Evolutionary conservation across 2,797 vertebrate species (phyloP).

Genomic region (Pachyuromys duprasi): DNA sequence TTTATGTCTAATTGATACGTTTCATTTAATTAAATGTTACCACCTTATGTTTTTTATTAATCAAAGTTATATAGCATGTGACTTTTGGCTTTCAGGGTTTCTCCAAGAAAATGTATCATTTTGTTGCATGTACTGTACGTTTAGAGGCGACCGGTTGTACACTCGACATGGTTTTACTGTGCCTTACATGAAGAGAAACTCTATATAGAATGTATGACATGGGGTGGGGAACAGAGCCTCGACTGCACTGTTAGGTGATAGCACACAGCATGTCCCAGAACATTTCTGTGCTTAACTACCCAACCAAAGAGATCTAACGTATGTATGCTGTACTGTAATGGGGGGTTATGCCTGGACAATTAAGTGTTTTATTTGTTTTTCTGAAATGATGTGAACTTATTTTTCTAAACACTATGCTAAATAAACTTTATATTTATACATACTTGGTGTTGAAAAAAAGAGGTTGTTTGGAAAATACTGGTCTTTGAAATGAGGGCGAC

Average conservation of each 20-base stretch:
- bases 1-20: conserved; percentile 84
- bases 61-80: conserved; percentile 83
- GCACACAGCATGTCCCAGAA: conserved; percentile 89
- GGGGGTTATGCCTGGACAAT: conserved; percentile 95
- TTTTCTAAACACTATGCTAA: conserved; percentile 99
- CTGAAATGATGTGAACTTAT: conserved; percentile 99
- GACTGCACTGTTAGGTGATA: conserved; percentile 88
- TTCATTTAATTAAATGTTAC: conserved; percentile 85
- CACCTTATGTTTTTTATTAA: conserved; percentile 83
- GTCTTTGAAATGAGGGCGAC: background rate
- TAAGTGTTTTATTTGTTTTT: conserved; percentile 96
- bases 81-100: conserved; percentile 85
- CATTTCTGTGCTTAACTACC: conserved; percentile 92
- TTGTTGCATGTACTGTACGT: conserved; percentile 88
- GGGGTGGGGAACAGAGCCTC: conserved; percentile 86
- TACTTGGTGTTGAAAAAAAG: conserved; percentile 82
- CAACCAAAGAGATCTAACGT: conserved; percentile 94
- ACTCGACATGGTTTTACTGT: conserved; percentile 89
- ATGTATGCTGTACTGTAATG: conserved; percentile 92
- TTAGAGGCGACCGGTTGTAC: conserved; percentile 85
- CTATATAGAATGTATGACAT: conserved; percentile 85
- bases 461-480: conserved; percentile 37
- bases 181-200: conserved; percentile 90
- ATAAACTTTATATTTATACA: conserved; percentile 99
- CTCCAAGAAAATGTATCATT: conserved; percentile 84